Evolutionary conservation across 2,113 vertebrate genomes (phyloP).

Genomic region (Proteles cristata): DNA sequence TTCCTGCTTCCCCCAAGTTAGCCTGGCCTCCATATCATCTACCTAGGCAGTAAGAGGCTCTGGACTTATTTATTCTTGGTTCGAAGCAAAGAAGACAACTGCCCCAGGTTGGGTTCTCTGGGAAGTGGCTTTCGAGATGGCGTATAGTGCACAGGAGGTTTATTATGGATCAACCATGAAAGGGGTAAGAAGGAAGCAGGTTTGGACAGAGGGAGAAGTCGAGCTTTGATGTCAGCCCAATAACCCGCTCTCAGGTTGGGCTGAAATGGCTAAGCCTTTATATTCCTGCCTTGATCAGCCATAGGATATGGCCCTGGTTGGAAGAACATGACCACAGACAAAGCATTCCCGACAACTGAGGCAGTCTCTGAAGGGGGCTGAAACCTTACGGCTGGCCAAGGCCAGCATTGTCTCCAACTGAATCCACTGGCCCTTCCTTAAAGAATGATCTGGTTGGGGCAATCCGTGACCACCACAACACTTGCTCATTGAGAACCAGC

Average conservation of each 20-base stretch:
- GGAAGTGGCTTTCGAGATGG: not conserved
- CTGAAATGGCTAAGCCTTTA: not conserved
- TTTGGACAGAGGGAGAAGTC: not conserved
- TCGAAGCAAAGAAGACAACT: not conserved
- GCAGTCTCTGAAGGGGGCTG: not conserved
- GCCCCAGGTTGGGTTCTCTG: not conserved
- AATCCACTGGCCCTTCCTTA: not conserved
- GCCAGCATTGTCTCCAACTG: not conserved
- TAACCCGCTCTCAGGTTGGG: not conserved
- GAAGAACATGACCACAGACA: not conserved
- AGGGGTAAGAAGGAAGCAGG: not conserved
- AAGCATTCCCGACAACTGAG: not conserved
- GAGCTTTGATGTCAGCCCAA: not conserved
- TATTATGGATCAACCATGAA: not conserved
- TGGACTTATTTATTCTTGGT: not conserved
- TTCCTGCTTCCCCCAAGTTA: not conserved
- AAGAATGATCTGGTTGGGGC: not conserved
- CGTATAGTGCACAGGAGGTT: not conserved
- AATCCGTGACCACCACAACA: not conserved
- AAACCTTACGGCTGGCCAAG: not conserved
- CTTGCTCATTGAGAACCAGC: not conserved
- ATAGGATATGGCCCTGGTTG: not conserved
- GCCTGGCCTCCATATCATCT: not conserved
- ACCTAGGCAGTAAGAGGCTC: not conserved
- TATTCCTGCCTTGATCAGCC: not conserved